Evolutionary conservation across 2,113 vertebrate genomes (phyloP).

Genomic region (Muntiacus muntjak): DNA sequence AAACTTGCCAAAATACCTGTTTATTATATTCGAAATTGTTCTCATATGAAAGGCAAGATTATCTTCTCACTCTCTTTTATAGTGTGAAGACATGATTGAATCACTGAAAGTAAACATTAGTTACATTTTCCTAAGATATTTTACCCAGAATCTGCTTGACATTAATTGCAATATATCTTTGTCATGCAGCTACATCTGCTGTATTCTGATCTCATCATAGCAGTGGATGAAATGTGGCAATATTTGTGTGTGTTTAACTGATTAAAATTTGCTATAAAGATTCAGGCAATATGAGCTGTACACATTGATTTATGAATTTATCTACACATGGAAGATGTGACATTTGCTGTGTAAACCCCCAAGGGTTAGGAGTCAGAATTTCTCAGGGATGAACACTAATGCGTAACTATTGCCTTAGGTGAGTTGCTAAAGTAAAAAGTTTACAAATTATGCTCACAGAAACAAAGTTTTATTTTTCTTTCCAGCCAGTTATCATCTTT

Average conservation of each 20-base stretch:
- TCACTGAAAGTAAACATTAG: conserved; percentile 30
- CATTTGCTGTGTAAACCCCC: conserved; percentile 50
- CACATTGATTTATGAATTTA: conserved; percentile 55
- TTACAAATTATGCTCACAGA: conserved; percentile 23
- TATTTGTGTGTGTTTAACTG: conserved; percentile 57
- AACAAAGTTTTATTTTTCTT: conserved; percentile 25
- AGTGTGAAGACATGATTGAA: neutral
- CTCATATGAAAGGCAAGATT: conserved; percentile 21
- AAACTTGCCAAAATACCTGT: neutral
- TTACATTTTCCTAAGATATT: neutral
- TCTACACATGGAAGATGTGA: conserved; percentile 40
- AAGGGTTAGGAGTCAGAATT: neutral
- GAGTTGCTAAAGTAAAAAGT: conserved; percentile 30
- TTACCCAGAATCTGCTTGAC: conserved; percentile 18
- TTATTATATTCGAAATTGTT: neutral
- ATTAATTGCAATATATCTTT: conserved; percentile 41
- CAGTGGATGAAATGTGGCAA: conserved; percentile 17
- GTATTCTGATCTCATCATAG: conserved; percentile 8
- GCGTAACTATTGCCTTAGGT: neutral
- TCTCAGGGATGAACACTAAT: conserved; percentile 35
- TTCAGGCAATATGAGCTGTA: conserved; percentile 37
- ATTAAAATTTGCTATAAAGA: neutral
- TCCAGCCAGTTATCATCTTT: conserved; percentile 9
- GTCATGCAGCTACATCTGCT: conserved; percentile 11
- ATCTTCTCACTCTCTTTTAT: neutral